Percentiles rank a stretch among this genome's conserved stretches.
Evolutionary conservation across 1,140 invertebrate species (phyloP).

Genomic region (Scaptomyza pallida): DNA sequence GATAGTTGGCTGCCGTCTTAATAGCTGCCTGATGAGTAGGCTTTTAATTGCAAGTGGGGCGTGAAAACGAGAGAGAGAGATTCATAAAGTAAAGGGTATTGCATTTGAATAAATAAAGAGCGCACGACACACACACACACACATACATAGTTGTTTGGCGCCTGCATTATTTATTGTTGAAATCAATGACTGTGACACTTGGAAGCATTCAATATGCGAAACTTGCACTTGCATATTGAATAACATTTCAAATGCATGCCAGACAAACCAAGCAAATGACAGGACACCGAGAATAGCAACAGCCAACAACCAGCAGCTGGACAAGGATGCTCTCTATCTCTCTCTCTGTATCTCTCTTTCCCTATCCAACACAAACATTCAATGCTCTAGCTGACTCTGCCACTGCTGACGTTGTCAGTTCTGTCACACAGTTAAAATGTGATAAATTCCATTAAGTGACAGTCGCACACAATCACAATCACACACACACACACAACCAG

Average conservation of each 20-base stretch:
- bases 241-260: slow-evolving; percentile 69
- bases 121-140: slow-evolving; percentile 52
- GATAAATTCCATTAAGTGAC: slow-evolving; percentile 81
- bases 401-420: slow-evolving; percentile 59
- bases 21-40: slow-evolving; percentile 46
- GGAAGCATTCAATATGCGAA: slow-evolving; percentile 46
- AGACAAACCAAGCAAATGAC: slow-evolving; percentile 44
- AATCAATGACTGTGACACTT: slow-evolving; percentile 77
- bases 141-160: too few relatives aligned
- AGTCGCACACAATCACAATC: slow-evolving; percentile 52
- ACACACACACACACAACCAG: slow-evolving; percentile 13
- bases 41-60: slow-evolving; percentile 29
- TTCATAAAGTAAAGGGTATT: background rate
- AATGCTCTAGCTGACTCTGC: slow-evolving; percentile 15
- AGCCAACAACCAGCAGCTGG: slow-evolving; percentile 29
- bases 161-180: slow-evolving; percentile 69
- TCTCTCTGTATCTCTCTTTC: too few relatives aligned
- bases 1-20: slow-evolving; percentile 48
- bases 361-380: background rate
- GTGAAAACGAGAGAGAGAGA: too few relatives aligned
- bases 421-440: slow-evolving; percentile 80
- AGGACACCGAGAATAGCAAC: slow-evolving; percentile 9
- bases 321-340: slow-evolving; percentile 23
- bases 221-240: slow-evolving; percentile 57
- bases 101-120: slow-evolving; percentile 74